A percentile compares a stretch with the other conserved stretches of the same genome.
These are phyloP conservation scores for Polypedilum vanderplanki DNA, from an alignment of 1,140 invertebrate species.

Conservation along the genomic window DNA sequence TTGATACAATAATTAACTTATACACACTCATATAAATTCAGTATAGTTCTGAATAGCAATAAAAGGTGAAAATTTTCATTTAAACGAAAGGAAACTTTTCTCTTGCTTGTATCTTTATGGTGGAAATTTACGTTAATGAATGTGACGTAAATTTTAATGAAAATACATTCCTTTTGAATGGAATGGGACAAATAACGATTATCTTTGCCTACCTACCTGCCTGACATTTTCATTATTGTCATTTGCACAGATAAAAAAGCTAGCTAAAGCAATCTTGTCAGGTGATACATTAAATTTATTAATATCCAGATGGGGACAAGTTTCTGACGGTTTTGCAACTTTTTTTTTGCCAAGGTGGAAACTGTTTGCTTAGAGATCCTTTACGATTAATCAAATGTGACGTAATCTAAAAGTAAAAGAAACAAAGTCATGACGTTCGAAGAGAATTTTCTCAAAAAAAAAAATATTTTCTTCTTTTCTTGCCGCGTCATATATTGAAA, in stretches of 20 bases:
- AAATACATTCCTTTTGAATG: background rate
- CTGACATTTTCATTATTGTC: too few species aligned
- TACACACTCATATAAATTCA: too few species aligned
- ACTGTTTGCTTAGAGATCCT: background rate
- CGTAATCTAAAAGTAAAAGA: background rate
- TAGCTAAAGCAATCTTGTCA: background rate
- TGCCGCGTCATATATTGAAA: background rate
- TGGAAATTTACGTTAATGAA: background rate
- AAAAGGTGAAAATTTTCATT: too few species aligned
- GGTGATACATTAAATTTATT: slow-evolving; percentile 29
- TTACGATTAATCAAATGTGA: slow-evolving; percentile 28
- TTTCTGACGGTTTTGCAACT: background rate
- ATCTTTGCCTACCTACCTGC: too few species aligned
- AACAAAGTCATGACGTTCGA: background rate
- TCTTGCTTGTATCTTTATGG: too few species aligned
- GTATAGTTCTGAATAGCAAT: too few species aligned
- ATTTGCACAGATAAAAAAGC: too few species aligned
- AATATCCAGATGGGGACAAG: slow-evolving; percentile 21
- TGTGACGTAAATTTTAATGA: slow-evolving; percentile 19
- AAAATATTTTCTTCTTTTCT: background rate
- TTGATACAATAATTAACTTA: too few species aligned
- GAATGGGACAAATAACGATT: background rate
- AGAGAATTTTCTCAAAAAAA: background rate
- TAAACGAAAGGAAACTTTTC: too few species aligned
- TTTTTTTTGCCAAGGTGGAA: background rate